Evolutionary conservation across 2,113 vertebrate genomes (phyloP).

Genomic region (Xiphophorus hellerii): DNA sequence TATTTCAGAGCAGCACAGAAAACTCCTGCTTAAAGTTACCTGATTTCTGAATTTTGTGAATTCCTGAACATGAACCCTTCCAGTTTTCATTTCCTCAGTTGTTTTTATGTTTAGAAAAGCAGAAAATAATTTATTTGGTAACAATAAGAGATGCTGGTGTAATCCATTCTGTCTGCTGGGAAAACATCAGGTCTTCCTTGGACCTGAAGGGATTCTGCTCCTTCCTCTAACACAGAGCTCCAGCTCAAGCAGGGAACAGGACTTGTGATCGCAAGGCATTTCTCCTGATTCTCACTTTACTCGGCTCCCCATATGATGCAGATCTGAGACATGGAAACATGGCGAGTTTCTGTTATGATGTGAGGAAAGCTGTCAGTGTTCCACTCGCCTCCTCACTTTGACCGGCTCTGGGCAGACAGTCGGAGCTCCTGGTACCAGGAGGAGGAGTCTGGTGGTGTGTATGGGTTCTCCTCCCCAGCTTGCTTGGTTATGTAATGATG

Average conservation of each 20-base stretch:
- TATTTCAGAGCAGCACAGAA: background rate
- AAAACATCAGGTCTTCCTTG: background rate
- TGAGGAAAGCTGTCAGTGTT: constrained; percentile 13
- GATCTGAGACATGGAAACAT: constrained; percentile 9
- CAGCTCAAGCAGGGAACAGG: too few relatives aligned
- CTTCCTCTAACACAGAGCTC: too few relatives aligned
- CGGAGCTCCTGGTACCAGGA: background rate
- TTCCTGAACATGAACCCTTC: background rate
- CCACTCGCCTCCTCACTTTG: constrained; percentile 1
- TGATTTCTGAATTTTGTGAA: background rate
- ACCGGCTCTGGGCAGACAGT: background rate
- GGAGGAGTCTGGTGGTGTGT: background rate
- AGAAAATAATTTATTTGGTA: too few relatives aligned
- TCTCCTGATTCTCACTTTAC: background rate
- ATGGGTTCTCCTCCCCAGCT: background rate
- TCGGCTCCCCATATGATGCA: constrained; percentile 18
- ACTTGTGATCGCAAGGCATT: too few relatives aligned
- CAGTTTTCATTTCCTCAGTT: too few relatives aligned
- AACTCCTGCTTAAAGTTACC: background rate
- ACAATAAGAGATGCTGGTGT: too few relatives aligned
- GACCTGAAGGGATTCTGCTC: too few relatives aligned
- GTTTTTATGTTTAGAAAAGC: too few relatives aligned
- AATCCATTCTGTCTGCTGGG: too few relatives aligned
- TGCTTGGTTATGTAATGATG: background rate
- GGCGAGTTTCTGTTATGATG: constrained; percentile 15